A percentile compares a stretch with the other conserved stretches of the same genome.
These are phyloP conservation scores for Leptopterna dolabrata DNA, from an alignment of 2,888 invertebrate genomes.

Conservation along the genomic window DNA sequence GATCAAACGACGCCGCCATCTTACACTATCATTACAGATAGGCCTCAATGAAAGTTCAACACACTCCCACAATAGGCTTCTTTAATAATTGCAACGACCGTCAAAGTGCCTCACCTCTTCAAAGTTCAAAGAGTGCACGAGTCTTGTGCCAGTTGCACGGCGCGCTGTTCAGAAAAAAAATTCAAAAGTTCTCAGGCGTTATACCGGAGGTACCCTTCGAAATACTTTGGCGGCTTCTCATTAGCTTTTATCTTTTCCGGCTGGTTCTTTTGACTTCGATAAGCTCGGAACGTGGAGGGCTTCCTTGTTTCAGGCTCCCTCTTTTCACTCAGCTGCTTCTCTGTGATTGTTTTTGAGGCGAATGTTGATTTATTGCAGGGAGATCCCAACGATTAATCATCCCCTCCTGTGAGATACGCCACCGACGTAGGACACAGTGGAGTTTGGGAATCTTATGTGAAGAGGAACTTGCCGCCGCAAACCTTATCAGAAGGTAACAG, in stretches of 20 bases:
- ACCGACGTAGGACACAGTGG: background rate
- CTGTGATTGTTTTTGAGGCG: slow-evolving; percentile 33
- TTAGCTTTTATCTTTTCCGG: slow-evolving; percentile 29
- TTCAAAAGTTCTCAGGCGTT: slow-evolving; percentile 30
- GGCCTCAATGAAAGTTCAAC: slow-evolving; percentile 30
- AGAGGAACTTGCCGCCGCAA: slow-evolving; percentile 19
- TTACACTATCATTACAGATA: slow-evolving; percentile 49
- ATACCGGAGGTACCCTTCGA: background rate
- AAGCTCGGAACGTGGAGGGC: slow-evolving; percentile 22
- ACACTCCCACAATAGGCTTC: slow-evolving; percentile 50
- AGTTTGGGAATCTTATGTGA: slow-evolving; percentile 13
- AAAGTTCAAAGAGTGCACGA: slow-evolving; percentile 25
- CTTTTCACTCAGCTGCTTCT: slow-evolving; percentile 31
- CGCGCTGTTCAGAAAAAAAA: background rate
- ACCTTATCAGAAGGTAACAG: slow-evolving; percentile 39
- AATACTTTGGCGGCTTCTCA: slow-evolving; percentile 35
- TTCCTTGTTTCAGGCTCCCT: slow-evolving; percentile 26
- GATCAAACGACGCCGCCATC: slow-evolving; percentile 48
- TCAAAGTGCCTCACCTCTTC: slow-evolving; percentile 37
- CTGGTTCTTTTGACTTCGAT: slow-evolving; percentile 33
- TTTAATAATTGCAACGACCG: slow-evolving; percentile 49
- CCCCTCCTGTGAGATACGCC: background rate
- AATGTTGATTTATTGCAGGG: slow-evolving; percentile 45
- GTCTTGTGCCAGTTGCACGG: background rate
- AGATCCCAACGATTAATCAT: slow-evolving; percentile 28